Conservation (phyloP, 2,888 invertebrate genomes). For the Piscicola geometra region DNA sequence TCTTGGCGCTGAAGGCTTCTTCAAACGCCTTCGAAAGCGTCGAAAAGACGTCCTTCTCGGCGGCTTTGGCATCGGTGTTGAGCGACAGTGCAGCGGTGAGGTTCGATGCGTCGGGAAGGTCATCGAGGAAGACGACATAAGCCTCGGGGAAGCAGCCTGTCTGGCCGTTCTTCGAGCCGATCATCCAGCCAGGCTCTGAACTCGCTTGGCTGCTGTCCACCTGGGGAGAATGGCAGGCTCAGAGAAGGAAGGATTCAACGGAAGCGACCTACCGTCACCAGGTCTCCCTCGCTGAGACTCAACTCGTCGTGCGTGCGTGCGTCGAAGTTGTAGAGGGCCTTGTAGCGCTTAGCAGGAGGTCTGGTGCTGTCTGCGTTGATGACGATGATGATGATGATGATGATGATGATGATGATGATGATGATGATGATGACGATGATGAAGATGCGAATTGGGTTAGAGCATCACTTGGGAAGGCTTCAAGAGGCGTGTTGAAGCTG, state of each 20-base stretch:
- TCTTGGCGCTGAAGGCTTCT: slow-evolving; percentile 1
- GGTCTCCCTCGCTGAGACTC: slow-evolving; percentile 85
- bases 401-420: too few species aligned
- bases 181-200: slow-evolving; percentile 88
- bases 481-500: too few species aligned
- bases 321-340: slow-evolving; percentile 87
- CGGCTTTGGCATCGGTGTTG: too few species aligned
- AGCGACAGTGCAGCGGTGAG: too few species aligned
- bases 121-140: slow-evolving; percentile 61
- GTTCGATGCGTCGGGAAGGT: slow-evolving; percentile 6
- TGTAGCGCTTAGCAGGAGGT: slow-evolving; percentile 59
- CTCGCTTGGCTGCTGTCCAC: slow-evolving; percentile 65
- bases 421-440: too few species aligned
- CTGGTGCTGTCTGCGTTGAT: not conserved
- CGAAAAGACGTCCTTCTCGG: not conserved
- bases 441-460: too few species aligned
- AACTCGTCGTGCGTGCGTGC: slow-evolving; percentile 88
- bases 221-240: slow-evolving; percentile 40
- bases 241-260: not conserved
- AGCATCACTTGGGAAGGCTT: too few species aligned
- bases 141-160: slow-evolving; percentile 96
- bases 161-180: slow-evolving; percentile 61
- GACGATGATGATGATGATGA: too few species aligned
- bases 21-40: slow-evolving; percentile 1
- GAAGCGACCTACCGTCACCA: slow-evolving; percentile 61